phyloP scores from a whole-genome alignment of 2,113 vertebrate species.

The Brachyhypopomus gauderio region DNA sequence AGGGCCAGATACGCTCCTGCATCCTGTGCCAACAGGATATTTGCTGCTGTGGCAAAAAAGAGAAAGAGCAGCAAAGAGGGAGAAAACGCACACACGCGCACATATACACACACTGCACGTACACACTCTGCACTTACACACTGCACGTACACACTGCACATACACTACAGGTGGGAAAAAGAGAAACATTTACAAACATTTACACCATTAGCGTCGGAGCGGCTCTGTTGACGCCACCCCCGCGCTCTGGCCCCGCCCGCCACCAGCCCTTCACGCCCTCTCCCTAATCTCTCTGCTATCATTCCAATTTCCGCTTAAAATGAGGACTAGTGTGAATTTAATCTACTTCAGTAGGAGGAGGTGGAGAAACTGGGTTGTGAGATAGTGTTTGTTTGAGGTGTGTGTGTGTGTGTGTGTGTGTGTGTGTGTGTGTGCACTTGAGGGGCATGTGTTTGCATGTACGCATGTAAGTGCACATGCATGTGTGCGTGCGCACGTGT shows the following conservation, averaged over 20 bases:
- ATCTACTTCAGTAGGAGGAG: slow-evolving; percentile 78
- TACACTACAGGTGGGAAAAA: slow-evolving; percentile 56
- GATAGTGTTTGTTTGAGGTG: slow-evolving; percentile 62
- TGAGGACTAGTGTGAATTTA: slow-evolving; percentile 78
- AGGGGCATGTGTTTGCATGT: not conserved
- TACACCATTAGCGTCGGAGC: slow-evolving; percentile 45
- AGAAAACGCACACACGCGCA: slow-evolving; percentile 45
- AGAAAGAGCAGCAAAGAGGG: slow-evolving; percentile 68
- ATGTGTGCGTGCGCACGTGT: not conserved
- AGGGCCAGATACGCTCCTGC: slow-evolving; percentile 82
- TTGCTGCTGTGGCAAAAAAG: slow-evolving; percentile 91
- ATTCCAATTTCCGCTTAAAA: slow-evolving; percentile 87
- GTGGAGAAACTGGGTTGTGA: slow-evolving; percentile 57
- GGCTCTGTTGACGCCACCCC: slow-evolving; percentile 43
- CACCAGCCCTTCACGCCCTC: slow-evolving; percentile 43
- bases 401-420: slow-evolving; percentile 11
- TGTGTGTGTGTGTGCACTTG: too few species aligned
- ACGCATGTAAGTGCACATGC: slow-evolving; percentile 7
- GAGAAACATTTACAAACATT: slow-evolving; percentile 57
- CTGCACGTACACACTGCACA: slow-evolving; percentile 29
- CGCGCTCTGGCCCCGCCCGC: slow-evolving; percentile 10
- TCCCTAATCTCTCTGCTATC: slow-evolving; percentile 82
- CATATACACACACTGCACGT: slow-evolving; percentile 35
- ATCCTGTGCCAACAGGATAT: slow-evolving; percentile 91
- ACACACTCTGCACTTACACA: slow-evolving; percentile 45